Conservation (phyloP, 2,888 invertebrate genomes). For the Hydrotaea diabolus region DNA sequence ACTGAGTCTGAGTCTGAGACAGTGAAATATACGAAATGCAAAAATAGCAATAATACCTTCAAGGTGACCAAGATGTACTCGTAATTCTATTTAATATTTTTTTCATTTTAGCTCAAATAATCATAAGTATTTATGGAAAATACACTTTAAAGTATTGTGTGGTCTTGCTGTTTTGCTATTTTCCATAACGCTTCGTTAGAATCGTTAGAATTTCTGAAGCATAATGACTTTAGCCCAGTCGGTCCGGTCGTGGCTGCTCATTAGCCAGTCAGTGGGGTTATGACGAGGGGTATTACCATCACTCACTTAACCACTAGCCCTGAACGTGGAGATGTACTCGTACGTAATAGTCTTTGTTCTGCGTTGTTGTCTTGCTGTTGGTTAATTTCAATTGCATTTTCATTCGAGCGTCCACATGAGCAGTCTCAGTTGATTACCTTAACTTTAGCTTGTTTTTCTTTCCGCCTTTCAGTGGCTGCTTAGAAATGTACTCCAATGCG, state of each 20-base stretch:
- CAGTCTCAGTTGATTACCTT: not conserved
- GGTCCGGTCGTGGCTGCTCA: not conserved
- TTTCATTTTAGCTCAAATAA: conserved; percentile 26
- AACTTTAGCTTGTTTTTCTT: not conserved
- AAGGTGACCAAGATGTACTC: conserved; percentile 49
- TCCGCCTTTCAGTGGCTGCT: not conserved
- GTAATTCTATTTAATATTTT: conserved; percentile 12
- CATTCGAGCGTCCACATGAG: not conserved
- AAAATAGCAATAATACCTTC: conserved; percentile 41
- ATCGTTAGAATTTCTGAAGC: conserved; percentile 8
- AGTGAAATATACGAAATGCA: conserved; percentile 9
- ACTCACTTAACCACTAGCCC: too few species aligned
- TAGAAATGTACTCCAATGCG: not conserved
- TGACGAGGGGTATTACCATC: too few species aligned
- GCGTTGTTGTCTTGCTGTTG: too few species aligned
- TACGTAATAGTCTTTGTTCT: not conserved
- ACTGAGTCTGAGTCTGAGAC: not conserved
- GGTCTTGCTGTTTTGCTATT: not conserved
- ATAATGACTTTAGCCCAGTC: not conserved
- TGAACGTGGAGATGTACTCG: too few species aligned
- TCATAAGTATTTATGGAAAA: conserved; percentile 38
- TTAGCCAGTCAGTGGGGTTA: not conserved
- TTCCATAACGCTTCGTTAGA: conserved; percentile 16
- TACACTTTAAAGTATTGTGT: not conserved
- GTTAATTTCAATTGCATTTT: conserved; percentile 17